Conservation (phyloP, 2,113 vertebrate genomes). For the Acinonyx jubatus region DNA sequence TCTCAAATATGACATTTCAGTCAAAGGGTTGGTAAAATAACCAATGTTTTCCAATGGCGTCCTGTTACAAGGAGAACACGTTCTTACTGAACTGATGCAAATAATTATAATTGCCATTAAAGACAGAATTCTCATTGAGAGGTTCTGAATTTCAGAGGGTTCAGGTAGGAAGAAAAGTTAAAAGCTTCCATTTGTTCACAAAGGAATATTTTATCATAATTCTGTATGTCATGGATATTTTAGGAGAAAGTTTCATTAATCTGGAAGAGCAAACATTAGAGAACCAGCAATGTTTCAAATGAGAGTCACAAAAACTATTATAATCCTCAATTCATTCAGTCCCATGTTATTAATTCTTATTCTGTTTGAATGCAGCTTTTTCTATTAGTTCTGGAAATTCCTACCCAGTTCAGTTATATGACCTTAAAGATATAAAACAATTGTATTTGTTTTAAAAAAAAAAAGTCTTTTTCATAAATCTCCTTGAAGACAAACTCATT, state of each 20-base stretch:
- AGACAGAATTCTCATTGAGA: neutral
- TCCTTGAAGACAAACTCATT: neutral
- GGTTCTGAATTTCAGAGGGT: neutral
- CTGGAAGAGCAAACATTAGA: neutral
- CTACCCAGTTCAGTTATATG: neutral
- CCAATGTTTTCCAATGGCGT: neutral
- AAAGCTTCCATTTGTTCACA: neutral
- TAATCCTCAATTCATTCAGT: neutral
- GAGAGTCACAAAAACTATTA: neutral
- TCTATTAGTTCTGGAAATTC: neutral
- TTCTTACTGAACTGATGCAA: neutral
- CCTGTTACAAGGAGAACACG: neutral
- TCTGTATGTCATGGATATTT: neutral
- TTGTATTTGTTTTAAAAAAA: neutral
- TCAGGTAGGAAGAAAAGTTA: neutral
- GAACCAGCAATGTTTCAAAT: neutral
- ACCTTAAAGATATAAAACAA: neutral
- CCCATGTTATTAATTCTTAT: neutral
- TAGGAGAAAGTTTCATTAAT: neutral
- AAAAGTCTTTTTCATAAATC: neutral
- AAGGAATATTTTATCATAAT: neutral
- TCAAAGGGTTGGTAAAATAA: neutral
- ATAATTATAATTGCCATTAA: neutral
- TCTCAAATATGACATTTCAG: neutral
- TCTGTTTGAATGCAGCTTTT: neutral